phyloP scores from a whole-genome alignment of 64 coral and sea anemone species.

The Anthopleura sola region DNA sequence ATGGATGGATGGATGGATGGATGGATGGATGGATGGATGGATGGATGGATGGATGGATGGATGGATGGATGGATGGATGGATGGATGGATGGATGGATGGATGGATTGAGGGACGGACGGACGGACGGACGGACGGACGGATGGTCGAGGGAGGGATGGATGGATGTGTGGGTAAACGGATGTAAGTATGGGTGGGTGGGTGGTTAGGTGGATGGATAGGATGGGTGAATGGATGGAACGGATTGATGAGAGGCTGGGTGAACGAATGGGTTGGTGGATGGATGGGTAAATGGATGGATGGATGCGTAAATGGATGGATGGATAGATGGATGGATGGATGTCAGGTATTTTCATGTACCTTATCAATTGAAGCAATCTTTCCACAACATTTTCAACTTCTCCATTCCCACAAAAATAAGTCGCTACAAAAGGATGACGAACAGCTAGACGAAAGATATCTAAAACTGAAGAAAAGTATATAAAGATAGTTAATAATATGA shows the following conservation, averaged over 20 bases:
- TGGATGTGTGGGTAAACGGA: not conserved
- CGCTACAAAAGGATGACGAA: constrained; percentile 35
- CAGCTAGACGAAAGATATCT: constrained; percentile 55
- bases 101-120: not conserved
- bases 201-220: not conserved
- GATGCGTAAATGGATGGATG: not conserved
- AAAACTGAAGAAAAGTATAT: constrained; percentile 20
- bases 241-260: not conserved
- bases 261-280: no score
- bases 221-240: not conserved
- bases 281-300: no score
- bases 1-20: not conserved
- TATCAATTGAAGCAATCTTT: not conserved
- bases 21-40: not conserved
- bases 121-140: not conserved
- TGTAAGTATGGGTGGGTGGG: not conserved
- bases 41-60: not conserved
- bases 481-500: no score
- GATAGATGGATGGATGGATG: not conserved
- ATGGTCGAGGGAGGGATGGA: not conserved
- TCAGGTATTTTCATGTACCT: not conserved
- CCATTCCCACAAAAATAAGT: not conserved
- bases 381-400: constrained; percentile 8
- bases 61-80: no score
- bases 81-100: not conserved